These are phyloP conservation scores for Holotrichia oblita DNA, from an alignment of 1,140 invertebrate genomes.

Conservation along the genomic window DNA sequence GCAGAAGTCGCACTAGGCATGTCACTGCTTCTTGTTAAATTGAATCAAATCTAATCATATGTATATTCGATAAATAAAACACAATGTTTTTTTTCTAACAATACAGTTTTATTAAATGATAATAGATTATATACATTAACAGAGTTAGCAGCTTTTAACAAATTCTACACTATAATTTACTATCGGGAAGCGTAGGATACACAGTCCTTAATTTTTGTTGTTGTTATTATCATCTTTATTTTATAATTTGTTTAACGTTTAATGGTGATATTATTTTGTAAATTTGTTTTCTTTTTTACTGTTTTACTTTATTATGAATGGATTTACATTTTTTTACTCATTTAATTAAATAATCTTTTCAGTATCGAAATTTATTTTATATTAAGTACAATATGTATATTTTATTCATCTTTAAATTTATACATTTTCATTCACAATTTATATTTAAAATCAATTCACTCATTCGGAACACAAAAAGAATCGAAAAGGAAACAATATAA, in stretches of 20 bases:
- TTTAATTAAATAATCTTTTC: not conserved
- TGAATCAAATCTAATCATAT: too few species aligned
- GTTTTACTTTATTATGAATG: not conserved
- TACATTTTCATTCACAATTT: too few species aligned
- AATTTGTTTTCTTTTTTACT: not conserved
- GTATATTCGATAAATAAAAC: slow-evolving; percentile 19
- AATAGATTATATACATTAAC: slow-evolving; percentile 55
- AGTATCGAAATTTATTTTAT: too few species aligned
- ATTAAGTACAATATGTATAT: too few species aligned
- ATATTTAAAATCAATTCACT: too few species aligned
- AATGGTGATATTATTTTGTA: slow-evolving; percentile 18
- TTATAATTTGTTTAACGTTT: slow-evolving; percentile 3
- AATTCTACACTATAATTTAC: slow-evolving; percentile 40
- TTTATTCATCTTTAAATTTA: too few species aligned
- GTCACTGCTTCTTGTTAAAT: too few species aligned
- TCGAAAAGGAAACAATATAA: too few species aligned
- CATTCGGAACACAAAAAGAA: too few species aligned
- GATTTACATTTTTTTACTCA: not conserved
- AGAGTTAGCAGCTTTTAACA: slow-evolving; percentile 43
- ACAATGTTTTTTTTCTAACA: slow-evolving; percentile 56
- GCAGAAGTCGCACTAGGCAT: too few species aligned
- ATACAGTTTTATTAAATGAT: slow-evolving; percentile 59
- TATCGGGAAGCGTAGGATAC: slow-evolving; percentile 42
- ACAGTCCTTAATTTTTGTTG: slow-evolving; percentile 40
- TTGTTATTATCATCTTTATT: not conserved